Evolutionary conservation across 2,888 invertebrate species (phyloP).

Genomic region (Cataglyphis rosenhaueri): DNA sequence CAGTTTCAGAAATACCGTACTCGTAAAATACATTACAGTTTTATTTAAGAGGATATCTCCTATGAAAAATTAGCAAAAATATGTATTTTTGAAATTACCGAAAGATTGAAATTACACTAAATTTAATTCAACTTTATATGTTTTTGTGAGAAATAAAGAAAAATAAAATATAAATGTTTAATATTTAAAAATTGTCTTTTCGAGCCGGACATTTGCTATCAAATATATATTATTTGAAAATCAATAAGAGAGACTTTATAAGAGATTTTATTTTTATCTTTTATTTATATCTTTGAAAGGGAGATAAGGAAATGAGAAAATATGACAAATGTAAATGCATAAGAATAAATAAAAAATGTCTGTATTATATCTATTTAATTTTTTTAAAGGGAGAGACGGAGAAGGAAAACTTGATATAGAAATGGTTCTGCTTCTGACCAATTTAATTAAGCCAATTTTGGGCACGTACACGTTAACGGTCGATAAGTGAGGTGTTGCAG

Average conservation of each 20-base stretch:
- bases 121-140: background rate
- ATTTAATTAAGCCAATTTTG: slow-evolving; percentile 44
- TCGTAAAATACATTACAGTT: background rate
- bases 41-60: slow-evolving; percentile 5
- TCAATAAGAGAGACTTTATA: background rate
- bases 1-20: background rate
- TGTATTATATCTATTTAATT: background rate
- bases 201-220: background rate
- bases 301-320: background rate
- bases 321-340: background rate
- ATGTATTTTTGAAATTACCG: background rate
- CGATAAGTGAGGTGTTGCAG: slow-evolving; percentile 51
- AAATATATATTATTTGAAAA: background rate
- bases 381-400: too few species aligned
- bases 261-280: background rate
- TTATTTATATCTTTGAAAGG: background rate
- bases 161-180: slow-evolving; percentile 16
- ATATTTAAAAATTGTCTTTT: background rate
- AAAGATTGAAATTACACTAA: background rate
- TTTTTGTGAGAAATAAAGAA: background rate
- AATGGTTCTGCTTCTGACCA: slow-evolving; percentile 5
- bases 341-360: background rate
- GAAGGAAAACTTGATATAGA: background rate
- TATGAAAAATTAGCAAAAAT: background rate
- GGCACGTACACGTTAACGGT: slow-evolving; percentile 33